Evolutionary conservation across 1,140 invertebrate species (phyloP).

Genomic region (Apis mellifera): DNA sequence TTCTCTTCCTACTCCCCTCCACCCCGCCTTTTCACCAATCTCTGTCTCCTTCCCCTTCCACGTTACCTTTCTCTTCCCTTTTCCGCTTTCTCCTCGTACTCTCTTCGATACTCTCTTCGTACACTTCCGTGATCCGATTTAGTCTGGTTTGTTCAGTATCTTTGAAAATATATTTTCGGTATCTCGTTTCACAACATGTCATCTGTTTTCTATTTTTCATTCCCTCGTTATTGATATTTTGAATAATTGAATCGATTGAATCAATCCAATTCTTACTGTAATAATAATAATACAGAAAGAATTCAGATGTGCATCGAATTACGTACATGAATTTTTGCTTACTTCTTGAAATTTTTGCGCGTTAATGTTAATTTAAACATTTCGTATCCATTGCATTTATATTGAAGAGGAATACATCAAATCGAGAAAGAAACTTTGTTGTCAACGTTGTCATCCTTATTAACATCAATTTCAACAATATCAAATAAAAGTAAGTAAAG

Average conservation of each 20-base stretch:
- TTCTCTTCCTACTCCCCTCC: rapidly evolving
- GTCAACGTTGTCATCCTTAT: too few relatives aligned
- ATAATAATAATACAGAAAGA: too few relatives aligned
- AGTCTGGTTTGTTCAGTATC: neutral
- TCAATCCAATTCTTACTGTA: too few relatives aligned
- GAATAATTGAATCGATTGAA: too few relatives aligned
- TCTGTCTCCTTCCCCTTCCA: neutral
- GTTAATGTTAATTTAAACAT: slow-evolving; percentile 1
- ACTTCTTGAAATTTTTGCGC: neutral
- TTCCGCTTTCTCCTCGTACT: slow-evolving; percentile 16
- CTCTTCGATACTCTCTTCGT: neutral
- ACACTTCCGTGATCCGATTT: neutral
- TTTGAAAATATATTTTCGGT: too few relatives aligned
- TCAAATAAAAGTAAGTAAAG: slow-evolving; percentile 63
- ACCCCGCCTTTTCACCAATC: neutral
- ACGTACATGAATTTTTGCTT: too few relatives aligned
- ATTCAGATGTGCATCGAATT: neutral
- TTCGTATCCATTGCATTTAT: too few relatives aligned
- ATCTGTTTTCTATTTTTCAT: neutral
- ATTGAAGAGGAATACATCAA: neutral
- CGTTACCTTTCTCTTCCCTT: neutral
- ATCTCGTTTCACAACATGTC: neutral
- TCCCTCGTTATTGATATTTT: neutral
- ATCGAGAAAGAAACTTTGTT: neutral
- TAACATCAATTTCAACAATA: neutral